Base-by-base conservation (phyloP, 2,888 invertebrate species). In the Andrena fulva region DNA sequence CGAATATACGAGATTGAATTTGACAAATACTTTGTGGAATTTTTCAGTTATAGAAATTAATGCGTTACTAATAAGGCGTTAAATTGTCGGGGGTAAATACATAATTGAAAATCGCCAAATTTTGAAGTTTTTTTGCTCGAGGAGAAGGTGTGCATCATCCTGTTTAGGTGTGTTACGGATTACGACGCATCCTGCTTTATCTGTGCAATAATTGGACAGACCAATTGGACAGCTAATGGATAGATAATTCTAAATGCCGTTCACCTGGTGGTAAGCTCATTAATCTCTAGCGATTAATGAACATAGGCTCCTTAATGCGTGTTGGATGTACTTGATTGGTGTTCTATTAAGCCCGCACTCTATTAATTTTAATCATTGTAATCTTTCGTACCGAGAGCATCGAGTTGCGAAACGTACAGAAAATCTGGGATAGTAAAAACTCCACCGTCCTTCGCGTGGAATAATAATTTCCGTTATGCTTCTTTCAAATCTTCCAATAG, bases 161-260 rank as follows among this genome's bases (percentile, higher is more conserved):
- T 10, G 20, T 4, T 12, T 27, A 24, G 24, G 20, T 24, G 4
- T 27, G 27, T 27, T 12, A 10, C 27, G 10, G 27, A 56, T 56
- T 56, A 10, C 2, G 56, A 10, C 24, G 4, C 56, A 56, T 12
- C 24, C 12, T 8, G 20, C 59, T 31, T 31, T 48, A 50, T 31
- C 27, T 7, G 5, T 2, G 12, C 12, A n/a, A 56, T 20, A 56
- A 64, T 77, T 63, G 27, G 42, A 24, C 33, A 24, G 42, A 12
- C 8, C 63, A 56, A 27, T 64, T 33, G 31, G 33, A 72, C 54
- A 42, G 54, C 12, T 72, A 54, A 64, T 70, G 31, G 54, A 42
- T 64, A 29, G 27, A 72, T 72, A 73, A 72, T 73, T 50, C 60
- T 50, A 59, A 56, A 77, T 64, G 72, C 27, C 64, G 33, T 64